phyloP scores from a whole-genome alignment of 1,140 invertebrate genomes.

The Phymastichus coffea region DNA sequence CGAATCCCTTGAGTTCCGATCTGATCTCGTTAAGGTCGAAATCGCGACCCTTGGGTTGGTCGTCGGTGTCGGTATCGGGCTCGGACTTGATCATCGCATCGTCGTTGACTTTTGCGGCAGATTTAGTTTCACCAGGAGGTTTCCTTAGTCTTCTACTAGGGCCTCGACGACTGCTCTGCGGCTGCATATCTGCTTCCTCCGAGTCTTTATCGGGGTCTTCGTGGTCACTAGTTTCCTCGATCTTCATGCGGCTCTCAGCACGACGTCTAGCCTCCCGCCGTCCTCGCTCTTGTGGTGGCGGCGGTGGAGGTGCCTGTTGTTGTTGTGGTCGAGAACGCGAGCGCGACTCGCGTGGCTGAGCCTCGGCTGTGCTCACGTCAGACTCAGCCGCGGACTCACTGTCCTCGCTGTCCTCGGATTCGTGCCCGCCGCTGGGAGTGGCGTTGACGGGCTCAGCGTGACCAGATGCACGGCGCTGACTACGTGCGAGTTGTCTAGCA shows the following conservation, averaged over 20 bases:
- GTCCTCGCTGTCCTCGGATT: slow-evolving; percentile 56
- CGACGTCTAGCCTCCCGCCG: slow-evolving; percentile 47
- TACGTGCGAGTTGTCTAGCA: slow-evolving; percentile 43
- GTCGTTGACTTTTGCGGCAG: neutral
- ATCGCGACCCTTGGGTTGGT: slow-evolving; percentile 66
- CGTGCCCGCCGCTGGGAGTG: no score
- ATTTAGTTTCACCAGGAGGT: slow-evolving; percentile 40
- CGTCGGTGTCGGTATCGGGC: slow-evolving; percentile 47
- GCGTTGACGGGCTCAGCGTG: slow-evolving; percentile 46
- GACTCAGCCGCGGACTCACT: slow-evolving; percentile 52
- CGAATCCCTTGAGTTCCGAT: slow-evolving; percentile 79
- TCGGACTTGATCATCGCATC: slow-evolving; percentile 46
- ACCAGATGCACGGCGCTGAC: slow-evolving; percentile 52
- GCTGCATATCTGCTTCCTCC: slow-evolving; percentile 47
- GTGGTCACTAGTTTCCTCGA: slow-evolving; percentile 49
- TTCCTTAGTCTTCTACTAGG: slow-evolving; percentile 43
- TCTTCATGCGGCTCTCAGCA: slow-evolving; percentile 51
- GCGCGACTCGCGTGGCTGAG: no score
- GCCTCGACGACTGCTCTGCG: slow-evolving; percentile 46
- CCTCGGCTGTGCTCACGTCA: slow-evolving; percentile 41
- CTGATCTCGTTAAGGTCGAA: slow-evolving; percentile 82
- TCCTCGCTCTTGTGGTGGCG: slow-evolving; percentile 48
- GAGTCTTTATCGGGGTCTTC: slow-evolving; percentile 52
- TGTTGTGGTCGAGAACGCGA: no score
- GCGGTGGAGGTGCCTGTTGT: no score